Evolutionary conservation across 2,888 invertebrate genomes (phyloP).

Genomic region (Temnothorax rugatulus): DNA sequence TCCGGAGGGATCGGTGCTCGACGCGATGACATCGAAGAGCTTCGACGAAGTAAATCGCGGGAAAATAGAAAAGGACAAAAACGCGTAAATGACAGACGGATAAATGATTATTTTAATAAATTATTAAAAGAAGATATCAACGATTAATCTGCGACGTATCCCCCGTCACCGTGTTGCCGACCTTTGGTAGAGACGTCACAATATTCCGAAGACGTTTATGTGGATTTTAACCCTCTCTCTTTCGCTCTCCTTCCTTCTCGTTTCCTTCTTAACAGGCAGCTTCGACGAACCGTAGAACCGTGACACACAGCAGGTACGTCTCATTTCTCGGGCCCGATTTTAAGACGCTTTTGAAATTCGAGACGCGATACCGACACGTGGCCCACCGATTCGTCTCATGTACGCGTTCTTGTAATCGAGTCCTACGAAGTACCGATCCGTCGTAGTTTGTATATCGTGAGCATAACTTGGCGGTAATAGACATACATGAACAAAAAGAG

Average conservation of each 20-base stretch:
- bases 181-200: constrained; percentile 19
- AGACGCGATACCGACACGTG: constrained; percentile 60
- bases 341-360: constrained; percentile 60
- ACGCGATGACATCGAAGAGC: not conserved
- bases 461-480: not conserved
- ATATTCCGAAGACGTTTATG: constrained; percentile 13
- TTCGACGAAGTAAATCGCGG: not conserved
- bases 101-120: constrained; percentile 10
- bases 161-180: not conserved
- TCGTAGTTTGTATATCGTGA: not conserved
- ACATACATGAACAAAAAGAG: not conserved
- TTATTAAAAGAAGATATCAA: not conserved
- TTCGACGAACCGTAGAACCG: constrained; percentile 41
- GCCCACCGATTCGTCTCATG: constrained; percentile 48
- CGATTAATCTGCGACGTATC: not conserved
- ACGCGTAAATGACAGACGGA: not conserved
- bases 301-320: constrained; percentile 52
- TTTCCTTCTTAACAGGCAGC: constrained; percentile 16
- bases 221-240: constrained; percentile 12
- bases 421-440: constrained; percentile 11
- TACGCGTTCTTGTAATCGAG: constrained; percentile 45
- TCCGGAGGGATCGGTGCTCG: not conserved
- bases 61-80: not conserved
- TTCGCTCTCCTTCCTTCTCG: not conserved
- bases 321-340: constrained; percentile 46